Conservation (phyloP, 2,113 vertebrate genomes). For the Scartelaos histophorus region DNA sequence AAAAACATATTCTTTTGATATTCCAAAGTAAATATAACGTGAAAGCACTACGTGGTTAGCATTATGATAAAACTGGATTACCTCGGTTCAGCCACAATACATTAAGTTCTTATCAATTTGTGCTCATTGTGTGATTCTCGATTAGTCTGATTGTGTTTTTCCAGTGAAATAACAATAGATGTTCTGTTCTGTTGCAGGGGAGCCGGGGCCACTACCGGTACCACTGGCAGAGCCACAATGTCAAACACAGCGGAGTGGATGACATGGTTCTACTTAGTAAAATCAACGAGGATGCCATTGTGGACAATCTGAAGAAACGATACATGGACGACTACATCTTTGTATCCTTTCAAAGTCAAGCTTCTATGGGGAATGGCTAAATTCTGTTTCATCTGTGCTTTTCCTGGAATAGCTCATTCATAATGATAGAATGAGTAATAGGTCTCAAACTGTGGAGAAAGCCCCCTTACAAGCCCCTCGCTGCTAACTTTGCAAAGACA, state of each 20-base stretch:
- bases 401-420: constrained; percentile 62
- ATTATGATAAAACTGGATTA: constrained; percentile 16
- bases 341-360: constrained; percentile 88
- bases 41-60: constrained; percentile 36
- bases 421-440: constrained; percentile 55
- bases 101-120: not conserved
- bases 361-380: constrained; percentile 40
- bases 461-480: constrained; percentile 28
- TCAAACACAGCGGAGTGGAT: constrained; percentile 96
- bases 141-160: constrained; percentile 36
- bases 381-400: constrained; percentile 22
- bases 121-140: constrained; percentile 28
- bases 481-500: constrained; percentile 22
- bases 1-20: constrained; percentile 43
- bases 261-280: constrained; percentile 98
- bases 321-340: constrained; percentile 99
- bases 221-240: constrained; percentile 99
- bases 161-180: constrained; percentile 33
- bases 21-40: constrained; percentile 48
- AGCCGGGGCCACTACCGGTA: constrained; percentile 96
- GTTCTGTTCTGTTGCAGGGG: constrained; percentile 79
- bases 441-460: constrained; percentile 18
- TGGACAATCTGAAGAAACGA: constrained; percentile 98
- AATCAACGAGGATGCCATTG: constrained; percentile 96
- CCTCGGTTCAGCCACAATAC: constrained; percentile 6